Evolutionary conservation across 2,888 invertebrate species (phyloP).

Genomic region (Molorchus minor): DNA sequence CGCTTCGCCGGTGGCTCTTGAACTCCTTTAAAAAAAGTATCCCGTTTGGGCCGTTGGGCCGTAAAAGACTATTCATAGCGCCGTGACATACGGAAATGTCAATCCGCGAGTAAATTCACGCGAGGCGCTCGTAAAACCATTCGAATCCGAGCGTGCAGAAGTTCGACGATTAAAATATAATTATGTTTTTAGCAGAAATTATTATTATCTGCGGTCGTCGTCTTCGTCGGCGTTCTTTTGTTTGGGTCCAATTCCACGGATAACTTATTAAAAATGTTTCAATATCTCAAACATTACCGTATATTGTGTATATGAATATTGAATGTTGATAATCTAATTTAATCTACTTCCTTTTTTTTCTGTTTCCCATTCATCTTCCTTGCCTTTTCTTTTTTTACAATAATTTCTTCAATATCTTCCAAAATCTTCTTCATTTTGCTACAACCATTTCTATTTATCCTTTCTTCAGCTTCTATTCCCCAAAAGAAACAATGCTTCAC

Average conservation of each 20-base stretch:
- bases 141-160: slow-evolving; percentile 25
- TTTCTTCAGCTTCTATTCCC: slow-evolving; percentile 7
- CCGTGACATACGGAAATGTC: slow-evolving; percentile 45
- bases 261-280: no score
- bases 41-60: slow-evolving; percentile 18
- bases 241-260: slow-evolving; percentile 4
- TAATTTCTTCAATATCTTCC: no score
- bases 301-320: no score
- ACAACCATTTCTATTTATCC: neutral
- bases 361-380: no score
- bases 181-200: slow-evolving; percentile 19
- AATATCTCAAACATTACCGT: no score
- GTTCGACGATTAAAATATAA: slow-evolving; percentile 23
- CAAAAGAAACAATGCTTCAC: slow-evolving; percentile 9
- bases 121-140: slow-evolving; percentile 42
- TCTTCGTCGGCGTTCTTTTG: slow-evolving; percentile 10
- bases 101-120: slow-evolving; percentile 43
- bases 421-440: neutral
- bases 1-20: neutral
- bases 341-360: no score
- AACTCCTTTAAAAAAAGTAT: slow-evolving; percentile 8
- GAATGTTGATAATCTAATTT: no score
- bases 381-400: no score
- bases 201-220: neutral
- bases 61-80: slow-evolving; percentile 15